Base-by-base conservation (phyloP, 1,140 invertebrate species). In the Drosophila virilis region DNA sequence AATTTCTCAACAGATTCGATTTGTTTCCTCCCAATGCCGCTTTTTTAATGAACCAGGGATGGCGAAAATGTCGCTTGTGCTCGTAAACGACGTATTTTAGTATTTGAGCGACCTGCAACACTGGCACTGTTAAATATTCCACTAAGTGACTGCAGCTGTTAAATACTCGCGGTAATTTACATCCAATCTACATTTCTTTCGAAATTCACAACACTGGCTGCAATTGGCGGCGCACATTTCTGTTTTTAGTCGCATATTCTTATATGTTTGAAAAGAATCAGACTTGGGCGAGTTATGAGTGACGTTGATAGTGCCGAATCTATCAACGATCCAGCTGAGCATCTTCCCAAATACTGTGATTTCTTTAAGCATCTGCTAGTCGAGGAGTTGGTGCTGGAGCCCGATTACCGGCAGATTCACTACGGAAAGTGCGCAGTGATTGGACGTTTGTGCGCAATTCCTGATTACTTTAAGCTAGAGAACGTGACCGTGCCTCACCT, bases 351-450 rank as follows among this genome's bases (percentile, higher is more conserved):
- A 68, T 91, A 90, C 32, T 88, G 77, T 37, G 17, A 75, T 12
- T 84, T 57, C 50, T 81, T 74, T 12, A 84, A 89, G 22, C 50
- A 71, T 59, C 42, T 88, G 2, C 48, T 91, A 10, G 82, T 91
- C 1, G 90, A 91, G 51, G 90, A 91, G 38, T 13, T 91, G 15
- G 75, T 37, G 8, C 57, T 91, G 12, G 74, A 84, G 32, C 32
- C 58, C 1, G 75, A 86, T 43, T 91, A 76, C 33, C 48, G 38
- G 3, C 46, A 62, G 1, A 8, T 91, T 0, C 90, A 91, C 28
- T 91, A 79, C 65, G 90, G 90, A 0, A 78, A 88, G 40, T 90
- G 85, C 54, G 55, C 78, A 15, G 42, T 91, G 12, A 81, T 90
- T 59, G 90, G 90, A 9, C 70, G 85, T 28, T 50, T 89, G 3